Evolutionary conservation across 2,888 invertebrate species (phyloP).

Genomic region (Pollenia angustigena): DNA sequence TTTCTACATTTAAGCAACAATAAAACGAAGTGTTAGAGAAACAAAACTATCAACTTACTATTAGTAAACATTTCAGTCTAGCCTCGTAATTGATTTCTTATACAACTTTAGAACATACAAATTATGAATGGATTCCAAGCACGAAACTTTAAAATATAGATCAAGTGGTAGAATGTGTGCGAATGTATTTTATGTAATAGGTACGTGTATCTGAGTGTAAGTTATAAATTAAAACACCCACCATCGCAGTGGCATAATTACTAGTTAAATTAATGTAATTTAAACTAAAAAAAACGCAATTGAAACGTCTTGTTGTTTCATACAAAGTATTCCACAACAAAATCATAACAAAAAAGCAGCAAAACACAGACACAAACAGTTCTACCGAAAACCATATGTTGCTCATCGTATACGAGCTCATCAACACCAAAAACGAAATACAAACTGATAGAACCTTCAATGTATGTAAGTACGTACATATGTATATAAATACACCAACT

Average conservation of each 20-base stretch:
- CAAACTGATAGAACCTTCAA: neutral
- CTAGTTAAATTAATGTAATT: conserved; percentile 52
- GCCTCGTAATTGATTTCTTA: neutral
- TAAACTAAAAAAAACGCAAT: conserved; percentile 47
- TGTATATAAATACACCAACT: conserved; percentile 6
- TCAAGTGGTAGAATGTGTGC: conserved; percentile 47
- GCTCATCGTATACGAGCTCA: conserved; percentile 33
- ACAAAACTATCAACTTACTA: neutral
- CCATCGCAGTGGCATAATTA: conserved; percentile 24
- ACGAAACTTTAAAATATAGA: conserved; percentile 39
- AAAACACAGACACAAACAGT: conserved; percentile 32
- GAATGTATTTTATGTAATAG: conserved; percentile 11
- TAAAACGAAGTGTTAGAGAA: too few relatives aligned
- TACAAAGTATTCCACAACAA: conserved; percentile 52
- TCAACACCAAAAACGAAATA: conserved; percentile 50
- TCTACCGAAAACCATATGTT: conserved; percentile 70
- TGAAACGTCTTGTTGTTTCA: conserved; percentile 44
- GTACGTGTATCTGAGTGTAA: neutral
- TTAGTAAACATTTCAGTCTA: conserved; percentile 9
- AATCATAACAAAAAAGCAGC: conserved; percentile 38
- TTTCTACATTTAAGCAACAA: too few relatives aligned
- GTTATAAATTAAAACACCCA: conserved; percentile 56
- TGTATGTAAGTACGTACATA: conserved; percentile 1
- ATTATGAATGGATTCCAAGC: conserved; percentile 44
- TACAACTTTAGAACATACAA: conserved; percentile 9